Evolutionary conservation across 1,140 invertebrate genomes (phyloP).

Genomic region (Mylabris phalerata): DNA sequence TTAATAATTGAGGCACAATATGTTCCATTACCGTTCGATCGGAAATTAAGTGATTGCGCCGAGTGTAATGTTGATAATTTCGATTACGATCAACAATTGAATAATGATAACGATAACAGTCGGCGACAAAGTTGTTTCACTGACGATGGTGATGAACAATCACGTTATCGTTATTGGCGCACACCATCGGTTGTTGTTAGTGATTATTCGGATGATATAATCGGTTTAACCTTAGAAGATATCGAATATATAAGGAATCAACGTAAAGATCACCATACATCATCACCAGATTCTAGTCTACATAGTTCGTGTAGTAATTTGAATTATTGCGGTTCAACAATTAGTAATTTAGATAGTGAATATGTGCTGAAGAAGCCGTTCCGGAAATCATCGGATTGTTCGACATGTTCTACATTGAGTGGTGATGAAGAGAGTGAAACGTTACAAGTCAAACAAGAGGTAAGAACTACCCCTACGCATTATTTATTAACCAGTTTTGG

Average conservation of each 20-base stretch:
- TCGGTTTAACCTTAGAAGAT: slow-evolving; percentile 57
- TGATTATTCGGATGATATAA: slow-evolving; percentile 71
- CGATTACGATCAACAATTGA: slow-evolving; percentile 13
- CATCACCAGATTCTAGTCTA: slow-evolving; percentile 47
- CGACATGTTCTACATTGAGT: slow-evolving; percentile 56
- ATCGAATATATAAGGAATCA: slow-evolving; percentile 55
- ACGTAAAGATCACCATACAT: slow-evolving; percentile 35
- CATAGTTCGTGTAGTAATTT: slow-evolving; percentile 60
- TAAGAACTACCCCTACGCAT: slow-evolving; percentile 29
- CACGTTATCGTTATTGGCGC: slow-evolving; percentile 53
- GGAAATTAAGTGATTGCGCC: slow-evolving; percentile 35
- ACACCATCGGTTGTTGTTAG: slow-evolving; percentile 78
- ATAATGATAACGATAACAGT: slow-evolving; percentile 34
- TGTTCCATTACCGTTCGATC: slow-evolving; percentile 31
- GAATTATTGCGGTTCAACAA: slow-evolving; percentile 48
- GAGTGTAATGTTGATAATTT: slow-evolving; percentile 23
- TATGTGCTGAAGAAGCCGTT: slow-evolving; percentile 46
- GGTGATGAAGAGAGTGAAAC: slow-evolving; percentile 58
- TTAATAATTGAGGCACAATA: slow-evolving; percentile 37
- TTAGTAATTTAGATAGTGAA: slow-evolving; percentile 51
- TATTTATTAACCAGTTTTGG: background rate
- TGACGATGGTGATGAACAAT: slow-evolving; percentile 42
- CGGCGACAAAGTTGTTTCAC: slow-evolving; percentile 44
- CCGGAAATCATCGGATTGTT: slow-evolving; percentile 58
- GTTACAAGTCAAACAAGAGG: slow-evolving; percentile 41